phyloP scores from a whole-genome alignment of 2,113 vertebrate genomes.

The Oplegnathus fasciatus region DNA sequence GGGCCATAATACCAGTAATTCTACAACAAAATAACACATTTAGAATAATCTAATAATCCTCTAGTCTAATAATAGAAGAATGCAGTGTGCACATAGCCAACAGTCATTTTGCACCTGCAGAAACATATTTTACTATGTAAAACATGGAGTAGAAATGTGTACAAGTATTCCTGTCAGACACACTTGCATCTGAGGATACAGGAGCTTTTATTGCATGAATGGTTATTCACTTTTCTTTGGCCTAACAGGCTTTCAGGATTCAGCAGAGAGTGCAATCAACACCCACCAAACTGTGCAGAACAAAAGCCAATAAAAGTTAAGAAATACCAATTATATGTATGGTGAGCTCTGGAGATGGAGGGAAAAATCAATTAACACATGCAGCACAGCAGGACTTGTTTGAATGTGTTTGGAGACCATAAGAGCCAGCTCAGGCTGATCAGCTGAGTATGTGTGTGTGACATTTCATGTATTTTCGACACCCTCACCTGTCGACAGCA shows the following conservation, averaged over 20 bases:
- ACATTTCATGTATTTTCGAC: not conserved
- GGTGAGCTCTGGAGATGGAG: not conserved
- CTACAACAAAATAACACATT: conserved; percentile 23
- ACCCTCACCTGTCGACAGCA: conserved; percentile 91
- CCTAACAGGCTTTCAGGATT: conserved; percentile 10
- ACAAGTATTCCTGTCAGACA: not conserved
- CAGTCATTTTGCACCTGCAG: not conserved
- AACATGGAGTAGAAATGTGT: not conserved
- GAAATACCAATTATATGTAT: not conserved
- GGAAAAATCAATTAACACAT: conserved; percentile 8
- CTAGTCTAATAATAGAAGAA: conserved; percentile 19
- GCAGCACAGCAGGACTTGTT: not conserved
- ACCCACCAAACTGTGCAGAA: conserved; percentile 14
- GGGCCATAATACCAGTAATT: not conserved
- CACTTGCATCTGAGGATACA: not conserved
- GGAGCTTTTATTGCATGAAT: not conserved
- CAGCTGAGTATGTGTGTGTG: not conserved
- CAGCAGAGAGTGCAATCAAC: conserved; percentile 20
- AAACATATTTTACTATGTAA: not conserved
- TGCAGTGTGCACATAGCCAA: not conserved
- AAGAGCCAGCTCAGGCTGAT: not conserved
- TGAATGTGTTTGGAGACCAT: not conserved
- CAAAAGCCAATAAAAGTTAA: not conserved
- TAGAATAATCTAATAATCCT: conserved; percentile 45
- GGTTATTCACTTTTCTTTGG: not conserved